Conservation (phyloP, 2,113 vertebrate species). For the Litocranius walleri region DNA sequence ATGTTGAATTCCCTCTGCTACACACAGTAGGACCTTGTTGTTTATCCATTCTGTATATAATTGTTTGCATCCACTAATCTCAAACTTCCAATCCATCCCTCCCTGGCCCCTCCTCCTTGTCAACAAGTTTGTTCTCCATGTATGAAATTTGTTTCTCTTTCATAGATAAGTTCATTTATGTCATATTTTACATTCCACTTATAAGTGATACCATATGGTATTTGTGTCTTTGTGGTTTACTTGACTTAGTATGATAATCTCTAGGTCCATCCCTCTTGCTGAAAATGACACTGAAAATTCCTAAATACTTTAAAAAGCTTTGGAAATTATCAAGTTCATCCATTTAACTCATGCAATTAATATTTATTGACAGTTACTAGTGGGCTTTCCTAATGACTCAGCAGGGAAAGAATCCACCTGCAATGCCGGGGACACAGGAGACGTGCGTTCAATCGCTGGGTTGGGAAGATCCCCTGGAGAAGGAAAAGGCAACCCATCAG, state of each 20-base stretch:
- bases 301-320: background rate
- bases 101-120: background rate
- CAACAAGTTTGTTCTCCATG: background rate
- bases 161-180: background rate
- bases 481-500: background rate
- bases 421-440: background rate
- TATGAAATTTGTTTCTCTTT: background rate
- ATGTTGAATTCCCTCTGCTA: background rate
- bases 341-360: background rate
- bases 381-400: background rate
- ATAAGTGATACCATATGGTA: background rate
- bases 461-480: background rate
- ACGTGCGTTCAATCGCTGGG: accelerated
- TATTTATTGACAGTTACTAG: background rate
- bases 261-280: background rate
- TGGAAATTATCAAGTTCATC: background rate
- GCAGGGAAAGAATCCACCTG: background rate
- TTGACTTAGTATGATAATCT: background rate
- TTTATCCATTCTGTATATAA: background rate
- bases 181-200: background rate
- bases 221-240: background rate
- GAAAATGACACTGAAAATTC: background rate
- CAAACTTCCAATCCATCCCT: background rate
- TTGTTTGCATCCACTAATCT: background rate
- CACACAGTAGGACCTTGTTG: background rate